These are phyloP conservation scores for Rhizomys pruinosus DNA, from an alignment of 2,113 vertebrate genomes.

Conservation along the genomic window DNA sequence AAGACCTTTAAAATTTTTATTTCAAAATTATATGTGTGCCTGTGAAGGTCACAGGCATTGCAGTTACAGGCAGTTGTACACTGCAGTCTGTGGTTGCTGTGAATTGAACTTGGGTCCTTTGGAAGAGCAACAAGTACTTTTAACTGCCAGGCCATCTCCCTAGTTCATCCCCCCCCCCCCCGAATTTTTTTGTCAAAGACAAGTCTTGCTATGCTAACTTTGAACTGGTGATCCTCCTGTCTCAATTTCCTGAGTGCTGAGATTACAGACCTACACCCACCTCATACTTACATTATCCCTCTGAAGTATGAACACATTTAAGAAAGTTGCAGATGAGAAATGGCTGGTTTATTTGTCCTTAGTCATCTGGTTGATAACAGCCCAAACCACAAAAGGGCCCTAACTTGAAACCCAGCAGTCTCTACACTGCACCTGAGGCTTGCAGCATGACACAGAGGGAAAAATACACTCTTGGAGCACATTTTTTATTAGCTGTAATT, in stretches of 20 bases:
- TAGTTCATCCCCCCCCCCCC: background rate
- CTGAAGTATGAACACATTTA: background rate
- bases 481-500: constrained; percentile 49
- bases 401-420: constrained; percentile 18
- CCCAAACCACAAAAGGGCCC: background rate
- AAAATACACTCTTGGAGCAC: background rate
- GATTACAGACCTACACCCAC: background rate
- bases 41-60: too few relatives aligned
- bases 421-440: background rate
- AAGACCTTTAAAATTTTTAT: background rate
- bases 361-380: background rate
- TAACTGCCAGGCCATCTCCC: too few relatives aligned
- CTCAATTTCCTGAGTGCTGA: background rate
- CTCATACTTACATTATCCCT: constrained; percentile 15
- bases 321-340: constrained; percentile 43
- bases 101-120: too few relatives aligned
- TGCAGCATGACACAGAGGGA: background rate
- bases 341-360: background rate
- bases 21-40: too few relatives aligned
- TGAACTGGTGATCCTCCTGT: background rate
- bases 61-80: too few relatives aligned
- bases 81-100: too few relatives aligned
- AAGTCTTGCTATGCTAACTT: background rate
- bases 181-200: background rate
- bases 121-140: too few relatives aligned